Evolutionary conservation across 1,140 invertebrate species (phyloP).

Genomic region (Wasmannia auropunctata): DNA sequence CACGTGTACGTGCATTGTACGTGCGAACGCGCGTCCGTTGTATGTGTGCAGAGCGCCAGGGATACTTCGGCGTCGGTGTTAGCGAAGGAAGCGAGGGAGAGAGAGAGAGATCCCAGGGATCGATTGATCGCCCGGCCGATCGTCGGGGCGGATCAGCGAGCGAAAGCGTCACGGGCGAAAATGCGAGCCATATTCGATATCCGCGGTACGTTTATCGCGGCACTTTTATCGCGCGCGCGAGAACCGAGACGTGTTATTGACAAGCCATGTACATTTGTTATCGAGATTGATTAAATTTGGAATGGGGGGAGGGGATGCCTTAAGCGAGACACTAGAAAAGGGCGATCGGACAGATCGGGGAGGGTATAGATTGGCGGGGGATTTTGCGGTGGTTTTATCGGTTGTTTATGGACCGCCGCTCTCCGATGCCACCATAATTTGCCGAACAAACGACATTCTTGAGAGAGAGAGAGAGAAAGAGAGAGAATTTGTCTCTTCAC

Average conservation of each 20-base stretch:
- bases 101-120: slow-evolving; percentile 24
- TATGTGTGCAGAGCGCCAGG: neutral
- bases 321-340: slow-evolving; percentile 24
- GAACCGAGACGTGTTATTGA: slow-evolving; percentile 64
- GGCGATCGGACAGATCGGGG: slow-evolving; percentile 32
- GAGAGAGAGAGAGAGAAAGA: neutral
- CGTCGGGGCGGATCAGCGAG: slow-evolving; percentile 17
- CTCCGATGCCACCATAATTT: slow-evolving; percentile 8
- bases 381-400: slow-evolving; percentile 32
- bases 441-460: slow-evolving; percentile 34
- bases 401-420: slow-evolving; percentile 18
- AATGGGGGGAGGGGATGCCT: slow-evolving; percentile 1
- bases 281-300: slow-evolving; percentile 54
- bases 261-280: slow-evolving; percentile 69
- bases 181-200: slow-evolving; percentile 68
- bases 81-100: slow-evolving; percentile 46
- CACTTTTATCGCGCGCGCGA: slow-evolving; percentile 58
- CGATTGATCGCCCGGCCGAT: slow-evolving; percentile 61
- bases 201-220: slow-evolving; percentile 62
- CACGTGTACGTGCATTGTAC: neutral
- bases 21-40: neutral
- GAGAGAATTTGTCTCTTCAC: neutral
- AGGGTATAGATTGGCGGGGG: neutral
- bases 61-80: slow-evolving; percentile 43
- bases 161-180: slow-evolving; percentile 18